phyloP scores from a whole-genome alignment of 2,888 invertebrate genomes.

The Geophilus truncorum region DNA sequence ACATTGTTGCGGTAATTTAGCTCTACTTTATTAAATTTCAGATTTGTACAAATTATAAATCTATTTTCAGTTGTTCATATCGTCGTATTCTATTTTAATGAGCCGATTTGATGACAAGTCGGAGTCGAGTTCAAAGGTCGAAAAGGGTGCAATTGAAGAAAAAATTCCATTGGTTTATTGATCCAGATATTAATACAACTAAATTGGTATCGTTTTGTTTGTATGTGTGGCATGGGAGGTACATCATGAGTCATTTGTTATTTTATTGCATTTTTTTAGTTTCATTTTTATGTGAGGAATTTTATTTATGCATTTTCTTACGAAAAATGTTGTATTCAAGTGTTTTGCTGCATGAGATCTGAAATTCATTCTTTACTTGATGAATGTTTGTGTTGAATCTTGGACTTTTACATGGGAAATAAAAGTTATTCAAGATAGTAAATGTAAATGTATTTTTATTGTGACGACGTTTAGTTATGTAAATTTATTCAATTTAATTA shows the following conservation, averaged over 20 bases:
- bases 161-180: neutral
- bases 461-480: no score
- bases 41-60: neutral
- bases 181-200: neutral
- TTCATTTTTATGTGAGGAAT: neutral
- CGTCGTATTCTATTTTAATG: neutral
- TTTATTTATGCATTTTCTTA: neutral
- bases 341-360: neutral
- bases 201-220: neutral
- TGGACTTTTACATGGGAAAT: no score
- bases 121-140: neutral
- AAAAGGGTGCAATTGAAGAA: neutral
- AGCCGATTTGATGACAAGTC: neutral
- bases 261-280: neutral
- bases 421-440: no score
- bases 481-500: no score
- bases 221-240: no score
- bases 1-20: slow-evolving; percentile 44
- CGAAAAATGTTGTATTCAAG: neutral
- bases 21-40: neutral
- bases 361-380: neutral
- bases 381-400: neutral
- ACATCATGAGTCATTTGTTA: neutral
- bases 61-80: neutral
- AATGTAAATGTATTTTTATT: no score